Base-by-base conservation (phyloP, 35 echinoderm and acorn worm species). In the Eucidaris tribuloides region DNA sequence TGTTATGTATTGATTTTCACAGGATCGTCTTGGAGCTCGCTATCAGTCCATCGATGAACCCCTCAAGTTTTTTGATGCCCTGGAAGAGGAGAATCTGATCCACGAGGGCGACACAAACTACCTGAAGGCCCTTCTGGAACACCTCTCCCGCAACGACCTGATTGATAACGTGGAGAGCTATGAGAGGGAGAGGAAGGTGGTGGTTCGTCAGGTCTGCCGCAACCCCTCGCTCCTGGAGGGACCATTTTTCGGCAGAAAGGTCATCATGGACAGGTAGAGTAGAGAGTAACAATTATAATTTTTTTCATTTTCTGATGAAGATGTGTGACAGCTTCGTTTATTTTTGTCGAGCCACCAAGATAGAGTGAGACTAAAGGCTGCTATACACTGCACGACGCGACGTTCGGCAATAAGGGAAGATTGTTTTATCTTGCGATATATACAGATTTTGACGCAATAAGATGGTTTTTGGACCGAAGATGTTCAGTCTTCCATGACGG, bases 171-270 rank as follows among this genome's bases (percentile, higher is more conserved):
- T 91, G 41, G 74, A 97, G 28, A 58, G 63, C 32, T 92, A 97
- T 37, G 83, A 94, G 33, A 71, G 58, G 65, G 84, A 91, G 80
- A 32, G 81, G 5, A 63, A 81, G 31, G 85, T 83, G 40, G 79
- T 88, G 20, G 63, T 64, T 24, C 58, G 85, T 36, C 79, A 91
- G 49, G 27, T 83, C 15, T 65, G 66, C 36, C 58, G 39, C 39
- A 79, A 85, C 22, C 60, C 80, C 18, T 91, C 89, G 38, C 52
- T 59, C 1, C 33, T 88, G 37, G 84, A 92, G 15, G 94, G 84
- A 15, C 94, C 94, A 19, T 97, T 81, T 71, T 92, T 97, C 78
- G 94, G 94, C 7, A 82, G 82, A 34, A 77, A 80, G 37, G 60
- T 74, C 23, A 84, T 91, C 46, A 77, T 97, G 17, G 80, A 92